phyloP scores from a whole-genome alignment of 2,113 vertebrate genomes.

The Sceloporus tristichus region DNA sequence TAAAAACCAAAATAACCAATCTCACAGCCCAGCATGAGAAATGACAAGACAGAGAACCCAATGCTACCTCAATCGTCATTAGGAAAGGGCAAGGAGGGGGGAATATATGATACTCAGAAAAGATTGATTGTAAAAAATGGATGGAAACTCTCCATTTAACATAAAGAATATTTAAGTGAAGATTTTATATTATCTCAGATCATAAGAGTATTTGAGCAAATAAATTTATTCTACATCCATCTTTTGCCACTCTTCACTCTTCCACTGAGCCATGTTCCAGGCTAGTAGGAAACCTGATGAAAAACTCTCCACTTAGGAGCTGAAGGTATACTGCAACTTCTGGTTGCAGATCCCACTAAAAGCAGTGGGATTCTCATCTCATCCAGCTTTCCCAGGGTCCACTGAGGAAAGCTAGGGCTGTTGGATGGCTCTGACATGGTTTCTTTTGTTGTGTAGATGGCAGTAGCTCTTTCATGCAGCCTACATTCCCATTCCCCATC shows the following conservation, averaged over 20 bases:
- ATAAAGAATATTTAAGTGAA: conserved; percentile 41
- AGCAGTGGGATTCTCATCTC: neutral
- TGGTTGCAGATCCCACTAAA: neutral
- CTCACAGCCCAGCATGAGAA: fast-evolving
- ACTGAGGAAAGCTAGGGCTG: neutral
- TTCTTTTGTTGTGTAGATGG: neutral
- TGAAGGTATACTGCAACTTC: neutral
- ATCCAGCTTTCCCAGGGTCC: neutral
- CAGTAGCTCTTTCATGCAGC: neutral
- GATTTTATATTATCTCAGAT: neutral
- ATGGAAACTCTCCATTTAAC: conserved; percentile 15
- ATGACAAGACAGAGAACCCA: neutral
- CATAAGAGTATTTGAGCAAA: fast-evolving
- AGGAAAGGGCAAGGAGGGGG: neutral
- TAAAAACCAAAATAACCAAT: neutral
- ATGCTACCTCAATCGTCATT: conserved; percentile 20
- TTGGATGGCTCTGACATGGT: neutral
- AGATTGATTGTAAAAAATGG: neutral
- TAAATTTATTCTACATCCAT: fast-evolving
- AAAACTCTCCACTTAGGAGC: neutral
- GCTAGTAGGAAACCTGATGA: no score
- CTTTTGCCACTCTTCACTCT: fast-evolving
- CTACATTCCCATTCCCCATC: fast-evolving
- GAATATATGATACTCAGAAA: neutral
- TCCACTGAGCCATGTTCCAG: neutral